A percentile compares a stretch with the other conserved stretches of the same genome.
Conservation (phyloP, 64 coral and sea anemone genomes). For the Montipora cactus region DNA sequence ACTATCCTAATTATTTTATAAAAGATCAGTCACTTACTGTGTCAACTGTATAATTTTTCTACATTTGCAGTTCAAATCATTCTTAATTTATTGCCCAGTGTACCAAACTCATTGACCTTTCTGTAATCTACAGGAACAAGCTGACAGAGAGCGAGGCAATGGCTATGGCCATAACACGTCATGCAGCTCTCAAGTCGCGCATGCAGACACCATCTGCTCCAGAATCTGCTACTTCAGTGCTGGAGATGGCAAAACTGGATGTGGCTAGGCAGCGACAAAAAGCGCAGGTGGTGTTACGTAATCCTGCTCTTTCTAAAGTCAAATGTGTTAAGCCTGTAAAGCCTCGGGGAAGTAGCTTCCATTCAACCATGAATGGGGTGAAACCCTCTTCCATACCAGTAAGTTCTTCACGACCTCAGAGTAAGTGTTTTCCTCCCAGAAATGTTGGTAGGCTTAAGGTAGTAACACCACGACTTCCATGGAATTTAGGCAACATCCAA, state of each 20-base stretch:
- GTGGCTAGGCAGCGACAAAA: conserved; percentile 90
- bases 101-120: not conserved
- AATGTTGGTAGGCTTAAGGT: conserved; percentile 84
- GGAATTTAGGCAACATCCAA: conserved; percentile 77
- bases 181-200: conserved; percentile 80
- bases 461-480: conserved; percentile 87
- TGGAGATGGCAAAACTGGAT: conserved; percentile 95
- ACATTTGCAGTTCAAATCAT: no score
- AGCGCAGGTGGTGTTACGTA: conserved; percentile 95
- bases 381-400: conserved; percentile 45
- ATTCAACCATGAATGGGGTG: conserved; percentile 36
- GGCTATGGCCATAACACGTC: conserved; percentile 87
- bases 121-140: conserved; percentile 69
- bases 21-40: no score
- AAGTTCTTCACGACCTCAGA: conserved; percentile 35
- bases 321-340: conserved; percentile 93
- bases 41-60: no score
- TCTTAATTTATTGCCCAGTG: not conserved
- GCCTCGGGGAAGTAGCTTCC: conserved; percentile 71
- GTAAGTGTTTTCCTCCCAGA: conserved; percentile 63
- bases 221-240: conserved; percentile 57
- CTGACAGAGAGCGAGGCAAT: conserved; percentile 94
- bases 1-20: no score
- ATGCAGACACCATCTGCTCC: conserved; percentile 34
- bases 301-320: conserved; percentile 74